phyloP scores from a whole-genome alignment of 2,888 invertebrate genomes.

The Hoplodrina blanda region DNA sequence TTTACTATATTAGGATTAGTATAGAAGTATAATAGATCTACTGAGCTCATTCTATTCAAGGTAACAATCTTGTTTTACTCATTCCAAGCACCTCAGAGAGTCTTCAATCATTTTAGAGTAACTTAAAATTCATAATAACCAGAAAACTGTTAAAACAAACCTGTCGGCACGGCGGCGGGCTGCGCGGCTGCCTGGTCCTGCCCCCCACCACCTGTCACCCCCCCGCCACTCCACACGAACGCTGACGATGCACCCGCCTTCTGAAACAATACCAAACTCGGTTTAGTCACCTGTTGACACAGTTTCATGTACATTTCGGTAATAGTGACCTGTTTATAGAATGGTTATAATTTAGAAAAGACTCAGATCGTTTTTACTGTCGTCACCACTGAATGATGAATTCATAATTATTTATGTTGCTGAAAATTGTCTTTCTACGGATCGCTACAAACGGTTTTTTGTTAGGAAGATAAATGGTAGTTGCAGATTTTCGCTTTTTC shows the following conservation, averaged over 20 bases:
- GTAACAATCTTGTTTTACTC: too few species aligned
- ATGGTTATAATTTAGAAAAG: too few species aligned
- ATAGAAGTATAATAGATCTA: too few species aligned
- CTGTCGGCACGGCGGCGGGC: constrained; percentile 91
- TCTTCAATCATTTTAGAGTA: not conserved
- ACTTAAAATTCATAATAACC: not conserved
- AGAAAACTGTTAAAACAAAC: constrained; percentile 61
- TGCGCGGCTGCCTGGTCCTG: constrained; percentile 90
- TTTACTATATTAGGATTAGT: too few species aligned
- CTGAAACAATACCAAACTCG: constrained; percentile 88
- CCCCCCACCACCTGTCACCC: constrained; percentile 90
- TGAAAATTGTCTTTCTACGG: too few species aligned
- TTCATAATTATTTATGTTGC: too few species aligned
- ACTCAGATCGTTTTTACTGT: too few species aligned
- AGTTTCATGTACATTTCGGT: not conserved
- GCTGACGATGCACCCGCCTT: constrained; percentile 91
- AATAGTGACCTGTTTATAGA: not conserved
- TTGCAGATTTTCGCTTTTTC: too few species aligned
- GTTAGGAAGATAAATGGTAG: too few species aligned
- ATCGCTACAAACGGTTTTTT: too few species aligned
- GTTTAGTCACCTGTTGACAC: constrained; percentile 53
- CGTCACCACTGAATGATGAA: too few species aligned
- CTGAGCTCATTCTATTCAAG: too few species aligned
- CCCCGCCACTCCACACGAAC: constrained; percentile 91
- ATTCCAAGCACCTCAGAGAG: not conserved